Evolutionary conservation across 2,888 invertebrate genomes (phyloP), one percentile per base, ranked within the genome.

Genomic region (Trachelus tabidus): DNA sequence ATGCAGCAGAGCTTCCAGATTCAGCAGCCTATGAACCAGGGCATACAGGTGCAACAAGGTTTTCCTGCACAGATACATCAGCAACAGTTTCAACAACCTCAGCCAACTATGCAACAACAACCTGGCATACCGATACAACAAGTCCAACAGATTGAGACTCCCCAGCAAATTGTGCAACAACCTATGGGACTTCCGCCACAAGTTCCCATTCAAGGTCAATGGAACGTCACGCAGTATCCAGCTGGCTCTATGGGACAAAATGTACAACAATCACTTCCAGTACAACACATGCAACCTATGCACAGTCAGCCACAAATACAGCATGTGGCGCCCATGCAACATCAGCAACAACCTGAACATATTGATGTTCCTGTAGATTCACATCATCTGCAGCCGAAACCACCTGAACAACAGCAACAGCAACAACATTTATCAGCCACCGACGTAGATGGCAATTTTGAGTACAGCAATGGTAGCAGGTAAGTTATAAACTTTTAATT

Each of bases 341-440:
- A 80, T 33, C 77, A 77, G 30, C 79, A 34, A 37, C 82, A 79
- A 77, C 75, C 76, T 73, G 56, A 34, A 71, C 75, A 56, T 0
- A 79, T 81, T 30, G 80, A 81, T 31, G 82, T 73, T 68, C 30
- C 75, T 73, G 73, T 78, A 12, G 71, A 85, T 40, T 84, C 88
- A 33, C 82, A 86, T 33, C 87, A 88, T 76, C 75, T 89, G 15
- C 89, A 90, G 79, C 79, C 89, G 15, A 87, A 87, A 75, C 82
- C 89, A 15, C 84, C 87, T 0, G 89, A 91, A 0, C 87, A 87
- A 34, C 88, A 78, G 56, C 79, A 78, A 78, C 79, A 77, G 12
- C 76, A 73, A 69, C 76, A 77, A 68, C 79, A 81, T 31, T 69
- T 76, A 56, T 23, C 56, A 56, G 37, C 69, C 30, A 15, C 75